Conservation (phyloP, 2,888 invertebrate genomes). For the Helobdella robusta region DNA sequence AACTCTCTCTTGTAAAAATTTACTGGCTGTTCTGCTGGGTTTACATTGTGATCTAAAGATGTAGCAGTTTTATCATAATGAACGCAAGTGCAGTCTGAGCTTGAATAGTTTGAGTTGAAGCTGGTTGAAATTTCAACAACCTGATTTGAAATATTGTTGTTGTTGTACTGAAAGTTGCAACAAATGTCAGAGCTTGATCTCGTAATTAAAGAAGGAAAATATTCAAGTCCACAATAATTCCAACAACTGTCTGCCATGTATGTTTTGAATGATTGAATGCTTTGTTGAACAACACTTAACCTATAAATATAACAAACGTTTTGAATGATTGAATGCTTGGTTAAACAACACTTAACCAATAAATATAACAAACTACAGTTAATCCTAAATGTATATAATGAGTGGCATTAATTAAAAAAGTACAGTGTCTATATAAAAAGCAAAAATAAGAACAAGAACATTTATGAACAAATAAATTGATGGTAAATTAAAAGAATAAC, state of each 20-base stretch:
- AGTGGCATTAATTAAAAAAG: not conserved
- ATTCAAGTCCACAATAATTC: too few species aligned
- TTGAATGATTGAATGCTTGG: too few species aligned
- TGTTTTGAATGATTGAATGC: too few species aligned
- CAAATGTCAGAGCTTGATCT: too few species aligned
- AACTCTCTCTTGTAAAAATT: conserved; percentile 43
- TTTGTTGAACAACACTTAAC: too few species aligned
- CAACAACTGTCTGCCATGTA: too few species aligned
- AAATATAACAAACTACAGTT: too few species aligned
- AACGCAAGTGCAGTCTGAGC: not conserved
- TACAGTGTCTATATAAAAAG: not conserved
- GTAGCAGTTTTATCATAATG: not conserved
- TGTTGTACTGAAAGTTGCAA: too few species aligned
- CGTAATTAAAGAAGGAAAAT: too few species aligned
- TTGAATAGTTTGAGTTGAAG: not conserved
- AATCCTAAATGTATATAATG: not conserved
- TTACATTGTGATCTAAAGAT: not conserved
- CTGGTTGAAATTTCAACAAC: not conserved
- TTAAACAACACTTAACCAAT: too few species aligned
- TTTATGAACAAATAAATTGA: not conserved
- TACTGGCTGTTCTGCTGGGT: not conserved
- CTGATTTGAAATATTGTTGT: not conserved
- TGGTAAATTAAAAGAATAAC: not conserved
- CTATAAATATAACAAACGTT: too few species aligned
- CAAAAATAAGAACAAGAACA: not conserved